Evolutionary conservation across 1,140 invertebrate species (phyloP).

Genomic region (Andricus grossulariae): DNA sequence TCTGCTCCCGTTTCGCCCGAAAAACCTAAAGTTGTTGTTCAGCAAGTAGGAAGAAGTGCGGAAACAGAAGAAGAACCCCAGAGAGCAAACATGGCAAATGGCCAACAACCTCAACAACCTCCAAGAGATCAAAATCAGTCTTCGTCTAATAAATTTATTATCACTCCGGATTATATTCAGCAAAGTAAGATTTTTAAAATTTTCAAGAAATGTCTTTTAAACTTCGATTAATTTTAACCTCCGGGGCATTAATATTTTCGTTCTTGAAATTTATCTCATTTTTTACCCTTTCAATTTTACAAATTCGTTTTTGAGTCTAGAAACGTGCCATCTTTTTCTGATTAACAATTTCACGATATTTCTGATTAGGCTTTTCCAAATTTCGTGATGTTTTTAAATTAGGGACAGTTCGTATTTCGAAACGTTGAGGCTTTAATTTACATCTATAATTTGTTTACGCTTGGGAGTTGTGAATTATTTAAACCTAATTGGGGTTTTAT

Average conservation of each 20-base stretch:
- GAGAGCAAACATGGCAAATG: conserved; percentile 67
- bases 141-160: conserved; percentile 84
- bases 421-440: too few relatives aligned
- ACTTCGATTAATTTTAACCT: not conserved
- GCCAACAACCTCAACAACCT: conserved; percentile 70
- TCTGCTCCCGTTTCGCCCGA: conserved; percentile 56
- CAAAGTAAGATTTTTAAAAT: conserved; percentile 81
- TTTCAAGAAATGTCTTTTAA: not conserved
- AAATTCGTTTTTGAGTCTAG: not conserved
- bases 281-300: too few relatives aligned
- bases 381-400: conserved; percentile 29
- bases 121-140: conserved; percentile 63
- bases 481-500: conserved; percentile 12
- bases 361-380: conserved; percentile 59
- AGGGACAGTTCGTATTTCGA: not conserved
- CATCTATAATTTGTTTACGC: too few relatives aligned
- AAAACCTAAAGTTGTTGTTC: conserved; percentile 71
- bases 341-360: not conserved
- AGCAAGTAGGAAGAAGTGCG: conserved; percentile 48
- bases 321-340: too few relatives aligned
- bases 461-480: too few relatives aligned
- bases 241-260: not conserved
- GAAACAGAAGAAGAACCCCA: conserved; percentile 65
- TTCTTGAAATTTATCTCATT: not conserved
- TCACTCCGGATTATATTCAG: conserved; percentile 92